Evolutionary conservation across 2,797 vertebrate species (phyloP), one percentile per base, ranked within the genome.

Genomic region (Thamnophis elegans): DNA sequence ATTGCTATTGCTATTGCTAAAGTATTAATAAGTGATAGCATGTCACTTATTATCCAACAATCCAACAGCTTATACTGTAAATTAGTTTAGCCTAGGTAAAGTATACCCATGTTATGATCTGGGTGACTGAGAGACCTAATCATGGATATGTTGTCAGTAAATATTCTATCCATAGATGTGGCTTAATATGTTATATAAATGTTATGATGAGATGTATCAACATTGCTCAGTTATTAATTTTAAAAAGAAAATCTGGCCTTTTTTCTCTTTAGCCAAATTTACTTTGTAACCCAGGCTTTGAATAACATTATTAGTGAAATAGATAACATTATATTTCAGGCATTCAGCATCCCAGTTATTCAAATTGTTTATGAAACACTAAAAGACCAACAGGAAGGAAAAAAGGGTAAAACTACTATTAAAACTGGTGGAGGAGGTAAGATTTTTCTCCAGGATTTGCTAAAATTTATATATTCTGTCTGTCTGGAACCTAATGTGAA

Each of bases 291-390:
- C 42, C 11, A 14, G 36, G 13, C 6, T 73, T 55, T 54, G n/a
- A 25, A 90, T 51, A 28, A 16, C 42, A 53, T 47, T 60, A 20
- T 32, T 73, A 28, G 7, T 85, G 82, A 89, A 89, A 58, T 55
- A 47, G 32, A 1, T 73, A 89, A 73, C 55, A 92, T 93, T 68
- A 54, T 1, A 0, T 93, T 95, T 88, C 73, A 99, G 99, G 99
- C 99, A 73, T 99, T 99, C 96, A 99, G 98, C 95, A 99, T 99
- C 95, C 99, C 99, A 20, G 98, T 99, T 95, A 99, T 99, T 95
- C 99, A 99, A 97, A 99, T 99, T 54, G 99, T 99, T 85, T 99
- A 99, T 88, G 99, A 99, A 97, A 99, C 99, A 0, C 97, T 99
- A 90, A 99, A 99, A 93, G 99, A 99, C 94, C 98, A 99, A 68